Base-by-base conservation (phyloP, 2,113 vertebrate species). In the Odontophorus gujanensis region DNA sequence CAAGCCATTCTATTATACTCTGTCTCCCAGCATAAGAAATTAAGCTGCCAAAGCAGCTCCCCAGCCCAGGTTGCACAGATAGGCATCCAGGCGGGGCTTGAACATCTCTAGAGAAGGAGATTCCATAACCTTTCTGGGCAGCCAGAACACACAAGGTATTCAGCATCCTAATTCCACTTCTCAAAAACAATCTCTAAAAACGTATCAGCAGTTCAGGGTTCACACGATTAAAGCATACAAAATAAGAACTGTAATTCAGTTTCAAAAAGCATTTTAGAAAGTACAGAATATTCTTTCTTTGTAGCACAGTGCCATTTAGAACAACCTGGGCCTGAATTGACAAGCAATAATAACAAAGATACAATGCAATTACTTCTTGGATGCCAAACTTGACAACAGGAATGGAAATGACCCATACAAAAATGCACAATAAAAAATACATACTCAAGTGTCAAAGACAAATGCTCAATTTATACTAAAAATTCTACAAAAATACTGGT, bases 291-390 rank as follows among this genome's bases (percentile, higher is more conserved):
- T 11, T 7, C 19, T 94, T 77, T 73, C 55, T 38, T 62, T 25
- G 32, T 5, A 85, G 53, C 74, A 89, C 50, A 77, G 42, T 9
- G 1, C 16, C 79, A 16, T 21, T 21, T 73, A 62, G 77, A 85
- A 67, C 0, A 7, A 30, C 0, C 0, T 18, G 40, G 69, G 59
- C 38, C 74, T 40, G 32, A 80, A 36, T 8, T 3, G 1, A 53
- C 22, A 65, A 69, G 67, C 38, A 83, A 48, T 71, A 48, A 11
- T 82, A 50, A 71, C 61, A 90, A 62, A 74, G 50, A 79, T 20
- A 65, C 13, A 38, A 69, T 36, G 78, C 14, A 20, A 12, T n/a
- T 72, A 81, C 11, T 69, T 85, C 26, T 82, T 47, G 24, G 61
- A 53, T n/a, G 25, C 7, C 61, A 75, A 90, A 57, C 17, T 14